Percentiles rank a stretch among this genome's conserved stretches.
phyloP scores from a whole-genome alignment of 1,140 invertebrate genomes.

The Phocides pigmalion region DNA sequence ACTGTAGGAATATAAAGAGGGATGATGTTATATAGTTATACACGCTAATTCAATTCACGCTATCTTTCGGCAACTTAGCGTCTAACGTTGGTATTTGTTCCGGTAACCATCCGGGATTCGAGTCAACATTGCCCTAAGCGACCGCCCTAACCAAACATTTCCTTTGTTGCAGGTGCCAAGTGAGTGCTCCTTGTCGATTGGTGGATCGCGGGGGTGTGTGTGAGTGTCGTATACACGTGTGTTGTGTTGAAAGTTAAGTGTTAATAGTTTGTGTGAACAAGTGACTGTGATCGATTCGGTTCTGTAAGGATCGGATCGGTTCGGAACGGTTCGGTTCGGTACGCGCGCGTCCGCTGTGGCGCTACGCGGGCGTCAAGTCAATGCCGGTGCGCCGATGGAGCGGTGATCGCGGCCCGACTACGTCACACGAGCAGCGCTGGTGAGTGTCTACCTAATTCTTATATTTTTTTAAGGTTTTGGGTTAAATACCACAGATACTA shows the following conservation, averaged over 20 bases:
- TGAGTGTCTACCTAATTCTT: conserved; percentile 48
- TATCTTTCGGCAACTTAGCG: not conserved
- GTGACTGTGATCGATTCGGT: conserved; percentile 37
- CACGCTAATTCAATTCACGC: not conserved
- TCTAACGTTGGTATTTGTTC: conserved; percentile 3
- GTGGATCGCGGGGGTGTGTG: conserved; percentile 31
- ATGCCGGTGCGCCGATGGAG: conserved; percentile 79
- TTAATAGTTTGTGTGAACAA: conserved; percentile 25
- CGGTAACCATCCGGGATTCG: not conserved
- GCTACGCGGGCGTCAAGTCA: conserved; percentile 64
- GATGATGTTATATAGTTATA: not conserved
- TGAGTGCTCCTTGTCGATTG: conserved; percentile 17
- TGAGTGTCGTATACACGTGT: conserved; percentile 44
- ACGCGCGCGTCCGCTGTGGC: conserved; percentile 64
- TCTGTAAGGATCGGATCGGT: not conserved
- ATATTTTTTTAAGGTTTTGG: not conserved
- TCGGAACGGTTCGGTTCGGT: conserved; percentile 28
- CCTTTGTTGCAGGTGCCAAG: conserved; percentile 50
- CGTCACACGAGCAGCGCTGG: conserved; percentile 78
- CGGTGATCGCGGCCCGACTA: conserved; percentile 77
- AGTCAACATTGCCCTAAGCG: not conserved
- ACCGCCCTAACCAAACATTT: conserved; percentile 4
- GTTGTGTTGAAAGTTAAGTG: conserved; percentile 42
- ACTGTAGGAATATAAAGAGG: no score
- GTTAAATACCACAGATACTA: no score